Base-by-base conservation (phyloP, 2,888 invertebrate genomes). In the Metalampra italica region DNA sequence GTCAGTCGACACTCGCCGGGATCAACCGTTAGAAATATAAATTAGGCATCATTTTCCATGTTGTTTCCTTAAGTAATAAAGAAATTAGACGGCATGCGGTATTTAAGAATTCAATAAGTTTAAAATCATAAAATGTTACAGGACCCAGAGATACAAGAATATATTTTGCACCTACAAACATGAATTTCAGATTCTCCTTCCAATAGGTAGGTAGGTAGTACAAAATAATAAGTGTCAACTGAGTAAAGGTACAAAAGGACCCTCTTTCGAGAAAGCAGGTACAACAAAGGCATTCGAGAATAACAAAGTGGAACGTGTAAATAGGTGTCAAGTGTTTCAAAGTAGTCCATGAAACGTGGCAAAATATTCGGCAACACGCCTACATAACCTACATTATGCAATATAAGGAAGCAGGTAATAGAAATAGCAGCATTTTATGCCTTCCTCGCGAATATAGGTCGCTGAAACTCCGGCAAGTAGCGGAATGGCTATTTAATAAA, bases 401-500 rank as follows among this genome's bases (percentile, higher is more conserved):
- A 22, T 43, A 32, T 12, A 44, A 22, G 44, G 22, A 34, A 22
- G n/a, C 11, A 32, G 11, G 34, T 50, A 45, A 48, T 45, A 46
- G 41, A 60, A 61, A 58, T 56, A 54, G 59, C 61, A 57, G 57
- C 60, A 45, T 55, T 57, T 61, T 53, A 56, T 56, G 55, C 51
- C 55, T 54, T 50, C 53, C 58, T 54, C 53, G 60, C 56, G 63
- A 74, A 50, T 69, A 66, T 68, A 68, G 72, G 70, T 66, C 68
- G 62, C 55, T 56, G 61, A 60, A 66, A 67, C 62, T 68, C 54
- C n/a, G 54, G 9, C 57, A 60, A 70, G 60, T 55, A 59, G 59
- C 62, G 67, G 64, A 64, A 69, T 60, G 57, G 65, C 66, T 71
- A 68, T 75, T 75, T 75, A 73, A 78, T 76, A 72, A 71, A 73